Evolutionary conservation across 2,888 invertebrate genomes (phyloP).

Genomic region (Galerucella pusilla): DNA sequence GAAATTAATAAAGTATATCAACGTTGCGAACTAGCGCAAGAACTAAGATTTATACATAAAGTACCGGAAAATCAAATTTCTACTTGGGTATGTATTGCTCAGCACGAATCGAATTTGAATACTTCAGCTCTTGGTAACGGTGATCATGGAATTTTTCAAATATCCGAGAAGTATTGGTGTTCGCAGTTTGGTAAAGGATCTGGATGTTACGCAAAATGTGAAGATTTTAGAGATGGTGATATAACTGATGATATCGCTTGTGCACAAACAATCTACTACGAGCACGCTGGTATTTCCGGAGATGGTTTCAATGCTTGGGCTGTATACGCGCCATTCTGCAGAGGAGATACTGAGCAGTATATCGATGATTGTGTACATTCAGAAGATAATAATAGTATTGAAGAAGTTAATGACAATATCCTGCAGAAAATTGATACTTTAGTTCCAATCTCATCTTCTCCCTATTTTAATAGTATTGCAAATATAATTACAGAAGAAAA

Average conservation of each 20-base stretch:
- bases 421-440: background rate
- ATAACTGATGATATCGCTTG: conserved; percentile 78
- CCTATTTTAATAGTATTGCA: background rate
- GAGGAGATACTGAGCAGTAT: conserved; percentile 56
- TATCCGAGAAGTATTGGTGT: conserved; percentile 77
- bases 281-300: conserved; percentile 75
- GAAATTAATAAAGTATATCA: conserved; percentile 68
- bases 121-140: conserved; percentile 74
- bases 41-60: conserved; percentile 68
- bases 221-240: conserved; percentile 74
- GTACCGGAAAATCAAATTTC: conserved; percentile 64
- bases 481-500: background rate
- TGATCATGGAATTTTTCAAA: conserved; percentile 79
- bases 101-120: conserved; percentile 76
- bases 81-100: conserved; percentile 73
- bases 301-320: conserved; percentile 82
- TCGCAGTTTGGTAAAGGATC: conserved; percentile 46
- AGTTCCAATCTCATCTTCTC: background rate
- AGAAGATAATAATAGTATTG: background rate
- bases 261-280: conserved; percentile 72
- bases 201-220: conserved; percentile 73
- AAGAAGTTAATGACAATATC: background rate
- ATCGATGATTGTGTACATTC: background rate
- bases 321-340: conserved; percentile 74
- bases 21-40: conserved; percentile 78